Percentiles rank a stretch among this genome's conserved stretches.
Conservation (phyloP, 2,113 vertebrate genomes). For the Oriolus oriolus region DNA sequence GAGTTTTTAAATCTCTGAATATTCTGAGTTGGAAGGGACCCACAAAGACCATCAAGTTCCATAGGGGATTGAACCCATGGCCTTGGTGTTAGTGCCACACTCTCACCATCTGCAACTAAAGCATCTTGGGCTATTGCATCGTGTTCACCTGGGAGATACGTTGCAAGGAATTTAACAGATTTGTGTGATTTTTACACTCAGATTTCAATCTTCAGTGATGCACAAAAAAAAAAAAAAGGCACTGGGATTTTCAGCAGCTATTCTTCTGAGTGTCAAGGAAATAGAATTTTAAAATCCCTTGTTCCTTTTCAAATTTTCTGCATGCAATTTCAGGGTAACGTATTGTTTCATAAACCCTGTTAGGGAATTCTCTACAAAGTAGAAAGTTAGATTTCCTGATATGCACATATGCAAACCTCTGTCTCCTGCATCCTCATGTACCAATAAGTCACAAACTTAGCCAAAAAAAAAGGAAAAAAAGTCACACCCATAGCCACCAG, state of each 20-base stretch:
- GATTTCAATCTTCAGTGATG: not conserved
- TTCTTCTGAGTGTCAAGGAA: not conserved
- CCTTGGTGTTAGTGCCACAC: not conserved
- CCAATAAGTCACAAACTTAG: not conserved
- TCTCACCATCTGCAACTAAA: not conserved
- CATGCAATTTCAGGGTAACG: not conserved
- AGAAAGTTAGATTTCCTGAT: not conserved
- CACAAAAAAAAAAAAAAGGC: not conserved
- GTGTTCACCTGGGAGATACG: not conserved
- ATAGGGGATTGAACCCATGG: not conserved
- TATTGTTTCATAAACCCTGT: not conserved
- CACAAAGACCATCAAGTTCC: not conserved
- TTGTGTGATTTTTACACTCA: not conserved
- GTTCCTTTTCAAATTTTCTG: not conserved
- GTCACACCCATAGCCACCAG: not conserved
- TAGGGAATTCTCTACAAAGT: not conserved
- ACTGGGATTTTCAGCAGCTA: not conserved
- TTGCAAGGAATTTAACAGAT: not conserved
- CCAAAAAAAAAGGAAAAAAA: not conserved
- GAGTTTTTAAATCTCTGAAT: not conserved
- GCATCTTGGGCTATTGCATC: not conserved
- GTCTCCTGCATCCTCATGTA: not conserved
- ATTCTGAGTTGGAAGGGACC: not conserved
- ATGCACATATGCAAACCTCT: not conserved
- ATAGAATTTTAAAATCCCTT: not conserved